Percentiles rank a stretch among this genome's conserved stretches.
phyloP scores from a whole-genome alignment of 2,888 invertebrate species.

The Leptinotarsa rubiginosa region DNA sequence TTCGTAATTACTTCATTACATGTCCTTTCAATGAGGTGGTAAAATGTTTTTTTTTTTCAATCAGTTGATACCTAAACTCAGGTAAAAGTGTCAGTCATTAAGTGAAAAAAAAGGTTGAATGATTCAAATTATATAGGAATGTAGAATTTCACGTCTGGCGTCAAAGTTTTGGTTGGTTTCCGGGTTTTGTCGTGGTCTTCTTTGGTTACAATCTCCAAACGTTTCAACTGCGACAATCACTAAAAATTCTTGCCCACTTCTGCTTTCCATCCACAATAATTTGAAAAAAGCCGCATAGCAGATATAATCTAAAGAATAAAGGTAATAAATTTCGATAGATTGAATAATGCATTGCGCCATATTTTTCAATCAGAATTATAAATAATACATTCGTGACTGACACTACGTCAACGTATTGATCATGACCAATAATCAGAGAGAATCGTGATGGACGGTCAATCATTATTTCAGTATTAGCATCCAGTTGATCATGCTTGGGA shows the following conservation, averaged over 20 bases:
- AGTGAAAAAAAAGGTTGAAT: too few relatives aligned
- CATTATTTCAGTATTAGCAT: constrained; percentile 46
- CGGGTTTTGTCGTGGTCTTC: too few relatives aligned
- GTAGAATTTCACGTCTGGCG: too few relatives aligned
- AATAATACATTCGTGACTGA: constrained; percentile 42
- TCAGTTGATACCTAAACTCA: too few relatives aligned
- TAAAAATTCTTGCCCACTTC: background rate
- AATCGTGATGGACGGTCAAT: constrained; percentile 52
- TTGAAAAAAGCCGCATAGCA: background rate
- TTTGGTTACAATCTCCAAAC: too few relatives aligned
- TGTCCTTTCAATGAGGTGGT: too few relatives aligned
- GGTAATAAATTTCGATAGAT: background rate
- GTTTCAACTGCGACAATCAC: too few relatives aligned
- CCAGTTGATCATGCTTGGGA: constrained; percentile 32
- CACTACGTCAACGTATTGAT: constrained; percentile 53
- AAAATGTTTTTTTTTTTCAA: too few relatives aligned
- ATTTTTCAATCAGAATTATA: constrained; percentile 27
- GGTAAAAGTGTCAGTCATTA: too few relatives aligned
- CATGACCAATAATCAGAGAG: constrained; percentile 52
- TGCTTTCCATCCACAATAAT: background rate
- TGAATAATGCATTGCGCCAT: constrained; percentile 9
- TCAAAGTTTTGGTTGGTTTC: too few relatives aligned
- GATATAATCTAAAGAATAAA: background rate
- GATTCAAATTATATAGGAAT: too few relatives aligned
- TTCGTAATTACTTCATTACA: too few relatives aligned